Evolutionary conservation across 2,113 vertebrate genomes (phyloP), one percentile per base, ranked within the genome.

Genomic region (Halichoeres trimaculatus): DNA sequence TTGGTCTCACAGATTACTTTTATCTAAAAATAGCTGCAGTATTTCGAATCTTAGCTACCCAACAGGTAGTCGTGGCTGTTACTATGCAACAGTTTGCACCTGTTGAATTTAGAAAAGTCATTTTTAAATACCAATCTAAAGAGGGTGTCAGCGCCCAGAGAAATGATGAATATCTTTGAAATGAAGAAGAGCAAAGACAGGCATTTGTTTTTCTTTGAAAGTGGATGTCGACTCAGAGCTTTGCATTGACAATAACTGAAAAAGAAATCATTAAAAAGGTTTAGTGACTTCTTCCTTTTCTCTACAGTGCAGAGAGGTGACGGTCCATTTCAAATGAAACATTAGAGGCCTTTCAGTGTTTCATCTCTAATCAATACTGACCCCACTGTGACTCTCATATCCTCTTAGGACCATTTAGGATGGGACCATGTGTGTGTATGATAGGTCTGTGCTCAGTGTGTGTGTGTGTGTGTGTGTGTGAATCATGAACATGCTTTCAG

Each of bases 1-100:
- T 80, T 89, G 63, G 58, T 79, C 53, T 45, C 65, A 74, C 7
- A 59, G 48, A 78, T 84, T 64, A 54, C 36, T 19, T 43, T 13
- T 20, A 73, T 73, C 58, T 69, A 76, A 74, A 85, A 84, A 80
- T 73, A 80, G 71, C 78, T 24, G 51, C 34, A 24, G 19, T 13
- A 48, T 77, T 48, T 71, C 65, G 74, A 63, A 63, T 56, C 38
- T 62, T 56, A 30, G 48, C 54, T 16, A 30, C 35, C 43, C 72
- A 81, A 66, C 70, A 84, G 68, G 83, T 84, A 60, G 41, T 59
- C 57, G 68, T 7, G 19, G 22, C 57, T 78, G 87, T 89, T 88
- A 88, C 89, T 61, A 88, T 82, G 90, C 91, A 88, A 87, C 85
- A 90, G 87, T 90, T 80, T 77, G 74, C 70, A 91, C 85, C 80